Conservation (phyloP, 92 coral and sea anemone species). For the Phenganax marumi region DNA sequence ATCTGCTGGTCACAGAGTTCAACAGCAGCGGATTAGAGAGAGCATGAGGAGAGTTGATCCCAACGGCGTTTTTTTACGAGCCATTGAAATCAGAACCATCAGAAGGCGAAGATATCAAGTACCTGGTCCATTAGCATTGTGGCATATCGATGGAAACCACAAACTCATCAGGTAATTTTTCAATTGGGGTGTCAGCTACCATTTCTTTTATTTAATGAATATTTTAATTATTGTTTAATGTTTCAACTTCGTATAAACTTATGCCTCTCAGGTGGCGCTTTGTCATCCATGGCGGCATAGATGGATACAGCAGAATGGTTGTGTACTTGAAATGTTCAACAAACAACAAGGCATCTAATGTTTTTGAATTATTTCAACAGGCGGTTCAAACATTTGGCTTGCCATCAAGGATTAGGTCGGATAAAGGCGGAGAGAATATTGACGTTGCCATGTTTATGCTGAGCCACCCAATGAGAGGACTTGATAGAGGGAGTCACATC, state of each 20-base stretch:
- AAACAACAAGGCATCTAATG: conserved; percentile 50
- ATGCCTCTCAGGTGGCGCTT: neutral
- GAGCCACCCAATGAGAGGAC: conserved; percentile 29
- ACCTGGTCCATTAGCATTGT: conserved; percentile 14
- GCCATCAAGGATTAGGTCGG: conserved; percentile 59
- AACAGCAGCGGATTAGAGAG: neutral
- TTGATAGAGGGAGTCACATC: conserved; percentile 47
- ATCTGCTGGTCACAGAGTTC: conserved; percentile 7
- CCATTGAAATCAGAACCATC: neutral
- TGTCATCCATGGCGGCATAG: conserved; percentile 23
- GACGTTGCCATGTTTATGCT: conserved; percentile 46
- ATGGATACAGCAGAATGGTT: conserved; percentile 52
- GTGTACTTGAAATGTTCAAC: conserved; percentile 47
- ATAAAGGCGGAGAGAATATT: conserved; percentile 57
- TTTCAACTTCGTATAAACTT: too few relatives aligned
- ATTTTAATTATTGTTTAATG: too few relatives aligned
- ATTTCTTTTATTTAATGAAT: too few relatives aligned
- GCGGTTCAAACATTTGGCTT: conserved; percentile 33
- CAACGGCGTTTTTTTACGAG: neutral
- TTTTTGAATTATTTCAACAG: conserved; percentile 23
- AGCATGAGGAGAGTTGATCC: too few relatives aligned
- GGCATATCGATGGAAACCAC: too few relatives aligned
- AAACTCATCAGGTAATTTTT: too few relatives aligned
- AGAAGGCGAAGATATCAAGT: neutral
- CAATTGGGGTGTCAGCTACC: too few relatives aligned